These are phyloP conservation scores for Drosophila buzzatii DNA, from an alignment of 2,888 invertebrate genomes.

Conservation along the genomic window DNA sequence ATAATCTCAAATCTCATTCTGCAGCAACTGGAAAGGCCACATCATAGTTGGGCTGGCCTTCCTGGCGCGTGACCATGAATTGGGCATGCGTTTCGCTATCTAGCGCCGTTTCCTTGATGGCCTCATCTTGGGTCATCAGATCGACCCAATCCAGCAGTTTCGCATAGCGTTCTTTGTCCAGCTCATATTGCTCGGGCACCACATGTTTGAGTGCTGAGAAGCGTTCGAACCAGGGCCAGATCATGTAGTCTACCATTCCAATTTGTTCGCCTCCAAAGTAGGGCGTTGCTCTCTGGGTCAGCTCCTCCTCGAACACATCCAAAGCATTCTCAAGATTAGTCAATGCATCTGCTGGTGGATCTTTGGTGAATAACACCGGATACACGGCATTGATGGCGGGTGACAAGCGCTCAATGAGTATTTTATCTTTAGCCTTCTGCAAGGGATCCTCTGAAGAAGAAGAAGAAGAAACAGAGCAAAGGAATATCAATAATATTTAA, in stretches of 20 bases:
- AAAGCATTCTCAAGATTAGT: slow-evolving; percentile 86
- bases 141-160: slow-evolving; percentile 83
- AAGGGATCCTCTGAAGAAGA: slow-evolving; percentile 86
- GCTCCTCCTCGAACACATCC: slow-evolving; percentile 89
- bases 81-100: slow-evolving; percentile 90
- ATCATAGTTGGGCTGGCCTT: slow-evolving; percentile 88
- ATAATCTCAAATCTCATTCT: slow-evolving; percentile 4
- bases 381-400: slow-evolving; percentile 78
- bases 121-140: slow-evolving; percentile 89
- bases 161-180: slow-evolving; percentile 52
- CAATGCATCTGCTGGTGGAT: slow-evolving; percentile 62
- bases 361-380: slow-evolving; percentile 74
- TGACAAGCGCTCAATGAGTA: slow-evolving; percentile 83
- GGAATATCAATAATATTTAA: background rate
- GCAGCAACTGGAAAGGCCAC: slow-evolving; percentile 46
- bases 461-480: no score
- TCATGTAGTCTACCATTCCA: slow-evolving; percentile 92
- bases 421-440: slow-evolving; percentile 84
- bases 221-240: slow-evolving; percentile 94
- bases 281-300: slow-evolving; percentile 87
- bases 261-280: slow-evolving; percentile 90
- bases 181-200: slow-evolving; percentile 86
- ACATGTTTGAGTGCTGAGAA: slow-evolving; percentile 87
- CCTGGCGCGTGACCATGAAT: slow-evolving; percentile 88
- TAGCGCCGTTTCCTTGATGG: slow-evolving; percentile 89